Conservation (phyloP, 2,888 invertebrate genomes). For the Linyphia triangularis region DNA sequence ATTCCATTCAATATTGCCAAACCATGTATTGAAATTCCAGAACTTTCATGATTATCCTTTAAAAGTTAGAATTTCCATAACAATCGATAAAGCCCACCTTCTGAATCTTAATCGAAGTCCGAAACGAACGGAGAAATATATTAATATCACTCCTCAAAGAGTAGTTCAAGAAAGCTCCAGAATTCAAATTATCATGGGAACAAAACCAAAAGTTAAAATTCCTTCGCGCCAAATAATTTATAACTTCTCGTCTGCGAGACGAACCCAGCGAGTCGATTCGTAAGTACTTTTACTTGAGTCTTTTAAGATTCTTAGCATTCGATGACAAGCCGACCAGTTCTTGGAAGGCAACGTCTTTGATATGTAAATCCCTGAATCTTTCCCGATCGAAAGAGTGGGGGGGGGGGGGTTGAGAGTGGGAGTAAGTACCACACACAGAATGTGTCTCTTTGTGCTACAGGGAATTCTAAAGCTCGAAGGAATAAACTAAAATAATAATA, state of each 20-base stretch:
- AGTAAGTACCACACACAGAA: constrained; percentile 3
- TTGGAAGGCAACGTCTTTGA: constrained; percentile 39
- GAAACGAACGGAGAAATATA: constrained; percentile 26
- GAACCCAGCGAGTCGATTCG: not conserved
- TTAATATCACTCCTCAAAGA: constrained; percentile 21
- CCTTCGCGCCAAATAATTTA: not conserved
- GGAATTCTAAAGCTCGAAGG: constrained; percentile 25
- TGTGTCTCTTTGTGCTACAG: not conserved
- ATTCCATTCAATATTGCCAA: not conserved
- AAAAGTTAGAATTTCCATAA: not conserved
- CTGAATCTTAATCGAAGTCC: not conserved
- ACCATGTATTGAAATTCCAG: not conserved
- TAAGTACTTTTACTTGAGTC: not conserved
- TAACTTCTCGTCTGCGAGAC: too few relatives aligned
- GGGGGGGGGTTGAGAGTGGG: not conserved
- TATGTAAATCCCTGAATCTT: constrained; percentile 55
- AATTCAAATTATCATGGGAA: constrained; percentile 23
- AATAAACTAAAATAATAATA: constrained; percentile 42
- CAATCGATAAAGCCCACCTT: not conserved
- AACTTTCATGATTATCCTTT: not conserved
- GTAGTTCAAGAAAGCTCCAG: not conserved
- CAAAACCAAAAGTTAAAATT: not conserved
- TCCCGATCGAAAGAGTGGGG: constrained; percentile 2
- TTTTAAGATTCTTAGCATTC: constrained; percentile 26
- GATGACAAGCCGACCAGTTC: constrained; percentile 23